phyloP scores from a whole-genome alignment of 2,888 invertebrate species.

The Lasioglossum figueresi region DNA sequence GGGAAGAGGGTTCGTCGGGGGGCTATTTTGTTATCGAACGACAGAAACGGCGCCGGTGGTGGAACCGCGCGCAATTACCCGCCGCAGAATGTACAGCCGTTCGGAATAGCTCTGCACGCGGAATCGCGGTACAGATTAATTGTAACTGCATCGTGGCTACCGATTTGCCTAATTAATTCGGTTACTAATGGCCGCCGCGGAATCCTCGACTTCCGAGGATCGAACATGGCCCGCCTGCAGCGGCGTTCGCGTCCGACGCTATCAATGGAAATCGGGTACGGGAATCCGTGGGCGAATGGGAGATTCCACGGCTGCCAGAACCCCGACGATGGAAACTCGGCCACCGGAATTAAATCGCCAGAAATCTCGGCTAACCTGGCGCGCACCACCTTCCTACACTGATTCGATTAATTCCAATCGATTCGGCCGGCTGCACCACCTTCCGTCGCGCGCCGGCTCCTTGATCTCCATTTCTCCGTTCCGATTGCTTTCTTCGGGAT shows the following conservation, averaged over 20 bases:
- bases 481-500: conserved; percentile 23
- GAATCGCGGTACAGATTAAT: conserved; percentile 81
- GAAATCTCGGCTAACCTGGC: conserved; percentile 58
- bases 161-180: conserved; percentile 83
- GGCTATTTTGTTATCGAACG: conserved; percentile 56
- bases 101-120: conserved; percentile 66
- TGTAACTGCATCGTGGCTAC: conserved; percentile 82
- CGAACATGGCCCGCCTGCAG: conserved; percentile 59
- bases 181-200: conserved; percentile 80
- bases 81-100: conserved; percentile 55
- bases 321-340: conserved; percentile 63
- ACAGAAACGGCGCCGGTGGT: conserved; percentile 43
- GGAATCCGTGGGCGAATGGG: conserved; percentile 40
- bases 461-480: conserved; percentile 14
- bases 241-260: conserved; percentile 44
- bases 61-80: conserved; percentile 60
- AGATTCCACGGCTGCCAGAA: conserved; percentile 44
- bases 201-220: conserved; percentile 66
- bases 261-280: conserved; percentile 44
- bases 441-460: background rate
- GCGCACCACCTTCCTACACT: background rate
- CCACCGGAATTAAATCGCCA: conserved; percentile 69
- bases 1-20: background rate
- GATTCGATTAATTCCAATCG: conserved; percentile 61
- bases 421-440: conserved; percentile 15